Percentiles rank a stretch among this genome's conserved stretches.
Conservation (phyloP, 1,140 invertebrate genomes). For the Drosophila nikananu region DNA sequence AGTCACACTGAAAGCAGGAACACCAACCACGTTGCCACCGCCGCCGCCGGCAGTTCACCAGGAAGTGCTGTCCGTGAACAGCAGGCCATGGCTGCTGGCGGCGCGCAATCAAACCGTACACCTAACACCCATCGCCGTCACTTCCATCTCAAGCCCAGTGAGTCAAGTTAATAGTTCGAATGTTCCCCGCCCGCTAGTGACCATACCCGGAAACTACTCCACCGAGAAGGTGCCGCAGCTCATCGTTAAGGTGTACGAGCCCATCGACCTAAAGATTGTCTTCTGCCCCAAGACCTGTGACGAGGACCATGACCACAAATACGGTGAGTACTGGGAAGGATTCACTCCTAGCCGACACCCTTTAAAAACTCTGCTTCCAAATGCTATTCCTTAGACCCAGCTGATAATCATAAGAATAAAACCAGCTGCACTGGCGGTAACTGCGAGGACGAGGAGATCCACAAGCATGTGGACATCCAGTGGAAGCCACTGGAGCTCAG, state of each 20-base stretch:
- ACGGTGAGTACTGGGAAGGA: conserved; percentile 43
- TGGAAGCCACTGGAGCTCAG: conserved; percentile 57
- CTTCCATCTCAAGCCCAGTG: conserved; percentile 54
- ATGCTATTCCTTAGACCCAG: conserved; percentile 54
- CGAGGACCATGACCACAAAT: conserved; percentile 71
- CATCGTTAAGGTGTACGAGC: conserved; percentile 65
- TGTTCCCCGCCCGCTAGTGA: conserved; percentile 19
- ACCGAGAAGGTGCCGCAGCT: conserved; percentile 66
- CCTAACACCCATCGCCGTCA: conserved; percentile 37
- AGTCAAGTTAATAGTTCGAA: conserved; percentile 49
- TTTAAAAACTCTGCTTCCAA: too few species aligned
- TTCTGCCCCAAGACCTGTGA: conserved; percentile 69
- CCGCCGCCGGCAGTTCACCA: conserved; percentile 7
- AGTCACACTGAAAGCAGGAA: background rate
- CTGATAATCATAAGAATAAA: conserved; percentile 71
- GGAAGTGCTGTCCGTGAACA: conserved; percentile 60
- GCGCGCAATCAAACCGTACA: conserved; percentile 58
- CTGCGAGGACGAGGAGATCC: conserved; percentile 40
- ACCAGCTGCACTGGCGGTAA: conserved; percentile 36
- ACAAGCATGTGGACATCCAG: conserved; percentile 59
- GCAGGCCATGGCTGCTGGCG: conserved; percentile 59
- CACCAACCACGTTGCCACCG: background rate
- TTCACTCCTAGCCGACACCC: background rate
- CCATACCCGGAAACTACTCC: conserved; percentile 24
- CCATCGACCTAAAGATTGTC: conserved; percentile 69